Evolutionary conservation across 2,797 vertebrate genomes (phyloP), one percentile per base, ranked within the genome.

Genomic region (Pygocentrus nattereri): DNA sequence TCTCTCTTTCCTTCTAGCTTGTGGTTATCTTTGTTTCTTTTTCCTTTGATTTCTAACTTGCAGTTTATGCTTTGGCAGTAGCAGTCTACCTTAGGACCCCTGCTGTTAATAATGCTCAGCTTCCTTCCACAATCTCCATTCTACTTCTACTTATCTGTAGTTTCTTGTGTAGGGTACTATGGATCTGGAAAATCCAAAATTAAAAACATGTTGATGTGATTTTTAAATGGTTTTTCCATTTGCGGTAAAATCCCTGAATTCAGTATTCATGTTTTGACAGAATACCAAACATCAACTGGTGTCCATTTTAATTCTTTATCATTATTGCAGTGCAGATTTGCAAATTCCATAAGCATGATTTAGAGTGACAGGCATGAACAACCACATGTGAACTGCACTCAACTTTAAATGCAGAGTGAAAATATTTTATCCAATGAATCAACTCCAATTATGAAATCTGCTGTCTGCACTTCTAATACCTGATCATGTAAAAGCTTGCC

Each of bases 21-120:
- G 78, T 78, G 75, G 71, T 79, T 80, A 10, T 70, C 73, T 76
- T 59, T 78, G 54, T 82, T 67, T 38, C 6, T 21, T 2, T 8
- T 1, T 83, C 18, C 47, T 52, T 74, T 78, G 47, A 79, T 52
- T 61, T 78, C 76, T 62, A 73, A 65, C 69, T 74, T 71, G 52
- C 61, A 27, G 25, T 74, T n/a, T 61, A 41, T 23, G 54, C 3
- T 21, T 31, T 61, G 52, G 47, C 61, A 44, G 0, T 47, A 52
- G 31, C 25, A 6, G 21, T 30, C 34, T 12, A n/a, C 18, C 58
- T 78, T 83, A 87, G 10, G 80, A 82, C 81, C 88, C 86, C 89
- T 86, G 84, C 86, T 81, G 82, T 76, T 83, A 76, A 38, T 81
- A 77, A 44, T 38, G 23, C 38, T 23, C 38, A 11, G 41, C 38